Percentiles rank a stretch among this genome's conserved stretches.
Evolutionary conservation across 2,113 vertebrate species (phyloP).

Genomic region (Columba janthina): DNA sequence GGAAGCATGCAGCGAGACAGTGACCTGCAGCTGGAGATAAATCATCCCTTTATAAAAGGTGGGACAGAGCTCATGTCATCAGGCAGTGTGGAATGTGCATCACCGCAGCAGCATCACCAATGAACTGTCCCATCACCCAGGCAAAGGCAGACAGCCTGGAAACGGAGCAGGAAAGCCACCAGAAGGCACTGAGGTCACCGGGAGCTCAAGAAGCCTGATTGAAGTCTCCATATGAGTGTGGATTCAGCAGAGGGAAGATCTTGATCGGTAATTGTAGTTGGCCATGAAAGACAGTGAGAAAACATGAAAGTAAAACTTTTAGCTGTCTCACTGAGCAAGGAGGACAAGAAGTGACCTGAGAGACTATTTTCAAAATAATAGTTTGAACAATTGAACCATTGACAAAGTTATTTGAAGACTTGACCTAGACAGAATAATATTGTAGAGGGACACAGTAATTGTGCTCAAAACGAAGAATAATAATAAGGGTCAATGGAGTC

Average conservation of each 20-base stretch:
- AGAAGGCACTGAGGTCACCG: not conserved
- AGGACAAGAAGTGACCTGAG: not conserved
- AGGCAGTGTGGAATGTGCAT: not conserved
- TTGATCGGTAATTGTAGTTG: not conserved
- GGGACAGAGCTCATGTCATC: not conserved
- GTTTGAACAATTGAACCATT: not conserved
- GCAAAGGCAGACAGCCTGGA: not conserved
- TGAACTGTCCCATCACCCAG: not conserved
- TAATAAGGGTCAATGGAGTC: not conserved
- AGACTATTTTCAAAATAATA: slow-evolving; percentile 13
- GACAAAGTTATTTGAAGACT: slow-evolving; percentile 4
- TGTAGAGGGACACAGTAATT: not conserved
- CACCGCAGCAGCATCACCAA: not conserved
- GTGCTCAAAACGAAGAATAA: not conserved
- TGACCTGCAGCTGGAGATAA: not conserved
- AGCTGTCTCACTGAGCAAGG: not conserved
- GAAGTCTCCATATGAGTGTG: not conserved
- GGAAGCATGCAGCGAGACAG: not conserved
- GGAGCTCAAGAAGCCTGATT: not conserved
- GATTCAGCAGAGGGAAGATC: not conserved
- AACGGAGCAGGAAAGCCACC: not conserved
- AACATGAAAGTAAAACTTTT: not conserved
- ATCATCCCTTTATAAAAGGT: not conserved
- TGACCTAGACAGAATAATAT: not conserved
- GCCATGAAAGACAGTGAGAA: not conserved